These are phyloP conservation scores for Schlechtendalia chinensis DNA, from an alignment of 1,140 invertebrate genomes.

Conservation along the genomic window DNA sequence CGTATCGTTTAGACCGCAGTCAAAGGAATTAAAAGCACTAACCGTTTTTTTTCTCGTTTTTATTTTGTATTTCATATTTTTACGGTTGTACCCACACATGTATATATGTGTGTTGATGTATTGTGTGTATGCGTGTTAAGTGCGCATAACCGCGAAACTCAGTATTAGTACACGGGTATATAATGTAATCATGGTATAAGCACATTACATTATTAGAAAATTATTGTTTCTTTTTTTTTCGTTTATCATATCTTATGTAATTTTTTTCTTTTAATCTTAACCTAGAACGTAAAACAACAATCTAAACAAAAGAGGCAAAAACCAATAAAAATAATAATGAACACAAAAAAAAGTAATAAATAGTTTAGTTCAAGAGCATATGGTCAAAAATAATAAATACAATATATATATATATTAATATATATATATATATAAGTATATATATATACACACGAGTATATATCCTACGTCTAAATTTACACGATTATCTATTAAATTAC, in stretches of 20 bases:
- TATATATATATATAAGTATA: not conserved
- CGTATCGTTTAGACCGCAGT: not conserved
- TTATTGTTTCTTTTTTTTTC: not conserved
- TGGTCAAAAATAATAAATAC: too few species aligned
- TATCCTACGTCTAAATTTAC: not conserved
- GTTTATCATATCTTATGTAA: too few species aligned
- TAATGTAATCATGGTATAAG: not conserved
- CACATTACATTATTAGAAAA: too few species aligned
- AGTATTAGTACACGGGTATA: not conserved
- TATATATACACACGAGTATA: not conserved
- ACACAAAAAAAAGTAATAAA: not conserved
- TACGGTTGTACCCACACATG: too few species aligned
- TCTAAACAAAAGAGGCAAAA: not conserved
- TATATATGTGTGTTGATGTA: too few species aligned
- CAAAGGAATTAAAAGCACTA: not conserved
- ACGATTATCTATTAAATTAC: not conserved
- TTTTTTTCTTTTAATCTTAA: too few species aligned
- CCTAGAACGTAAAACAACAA: not conserved
- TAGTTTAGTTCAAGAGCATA: slow-evolving; percentile 6
- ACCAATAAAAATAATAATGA: not conserved
- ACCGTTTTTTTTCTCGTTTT: not conserved
- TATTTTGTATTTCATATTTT: not conserved
- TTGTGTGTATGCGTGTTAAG: too few species aligned
- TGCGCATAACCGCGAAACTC: not conserved
- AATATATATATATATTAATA: not conserved